Evolutionary conservation across 2,888 invertebrate genomes (phyloP), one percentile per base, ranked within the genome.

Genomic region (Callimorpha dominula): DNA sequence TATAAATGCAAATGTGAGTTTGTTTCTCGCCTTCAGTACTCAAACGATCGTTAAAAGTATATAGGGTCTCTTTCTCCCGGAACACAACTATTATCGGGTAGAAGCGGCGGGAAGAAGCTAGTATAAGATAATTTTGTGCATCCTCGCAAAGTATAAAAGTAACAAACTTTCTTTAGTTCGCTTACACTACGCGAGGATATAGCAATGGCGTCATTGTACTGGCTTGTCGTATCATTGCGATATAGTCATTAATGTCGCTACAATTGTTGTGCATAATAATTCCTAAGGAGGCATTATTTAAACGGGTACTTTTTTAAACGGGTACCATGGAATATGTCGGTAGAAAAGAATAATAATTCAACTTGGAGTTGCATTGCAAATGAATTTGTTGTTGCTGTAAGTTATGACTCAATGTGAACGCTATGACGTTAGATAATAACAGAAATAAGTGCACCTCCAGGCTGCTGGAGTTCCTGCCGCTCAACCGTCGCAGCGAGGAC

Each of bases 401-500:
- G 4, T 1, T 8, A 46, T 46, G n/a, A 6, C 15, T 4, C 12
- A 2, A 5, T 9, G 6, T 11, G 20, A 11, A 4, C 4, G n/a
- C 0, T 20, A 57, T 20, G 4, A 31, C 1, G 31, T 20, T 11
- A n/a, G 20, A 60, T 31, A 14, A 31, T 60, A 60, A 60, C 14
- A 31, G 31, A 31, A 60, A 14, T 60, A 12, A 14, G 11, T 60
- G 31, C 31, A 12, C 78, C 8, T 84, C 80, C 86, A 98, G 98
- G 91, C 94, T 99, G 90, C 97, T 98, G 97, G 99, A 99, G 94
- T 98, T 99, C 96, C 97, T 99, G 91, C 99, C 99, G 80, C 97
- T 98, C 88, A 99, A 99, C 95, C 99, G 99, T 90, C 97, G 99
- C 90, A 98, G 98, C 88, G 98, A 98, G 94, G 98, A 98, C 87